Percentiles rank a stretch among this genome's conserved stretches.
phyloP scores from a whole-genome alignment of 2,113 vertebrate genomes.

The Zapornia atra region DNA sequence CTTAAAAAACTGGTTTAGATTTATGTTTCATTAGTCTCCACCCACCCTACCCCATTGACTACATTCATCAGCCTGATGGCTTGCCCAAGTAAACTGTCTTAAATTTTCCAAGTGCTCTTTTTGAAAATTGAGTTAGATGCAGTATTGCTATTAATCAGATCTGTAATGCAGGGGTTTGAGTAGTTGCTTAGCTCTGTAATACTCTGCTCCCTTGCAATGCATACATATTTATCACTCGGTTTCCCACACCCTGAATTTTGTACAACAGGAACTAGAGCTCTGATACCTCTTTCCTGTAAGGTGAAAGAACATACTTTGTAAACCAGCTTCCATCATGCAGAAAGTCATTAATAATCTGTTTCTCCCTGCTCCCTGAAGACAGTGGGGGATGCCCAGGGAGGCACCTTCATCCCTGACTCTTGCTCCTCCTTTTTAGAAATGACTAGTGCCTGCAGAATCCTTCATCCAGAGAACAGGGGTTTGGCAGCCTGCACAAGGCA shows the following conservation, averaged over 20 bases:
- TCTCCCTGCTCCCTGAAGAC: not conserved
- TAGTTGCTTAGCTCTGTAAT: not conserved
- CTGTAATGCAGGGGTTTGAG: slow-evolving; percentile 6
- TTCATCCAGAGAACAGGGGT: not conserved
- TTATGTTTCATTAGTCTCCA: slow-evolving; percentile 58
- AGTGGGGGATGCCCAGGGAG: not conserved
- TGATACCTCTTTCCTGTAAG: not conserved
- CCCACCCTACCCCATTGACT: not conserved
- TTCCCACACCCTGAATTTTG: not conserved
- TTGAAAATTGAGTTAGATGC: slow-evolving; percentile 72
- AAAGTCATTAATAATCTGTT: not conserved
- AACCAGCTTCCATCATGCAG: not conserved
- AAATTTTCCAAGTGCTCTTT: slow-evolving; percentile 71
- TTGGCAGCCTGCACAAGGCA: not conserved
- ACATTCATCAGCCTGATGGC: slow-evolving; percentile 72
- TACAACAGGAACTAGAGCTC: not conserved
- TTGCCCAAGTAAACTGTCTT: slow-evolving; percentile 70
- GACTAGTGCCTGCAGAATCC: not conserved
- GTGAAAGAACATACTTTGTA: not conserved
- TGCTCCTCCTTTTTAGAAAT: not conserved
- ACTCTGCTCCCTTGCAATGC: not conserved
- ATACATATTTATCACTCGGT: not conserved
- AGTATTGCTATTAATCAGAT: slow-evolving; percentile 73
- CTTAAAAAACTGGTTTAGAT: slow-evolving; percentile 41
- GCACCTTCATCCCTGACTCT: not conserved